Base-by-base conservation (phyloP, 2,797 vertebrate species). In the Typhlichthys eigenmanni region DNA sequence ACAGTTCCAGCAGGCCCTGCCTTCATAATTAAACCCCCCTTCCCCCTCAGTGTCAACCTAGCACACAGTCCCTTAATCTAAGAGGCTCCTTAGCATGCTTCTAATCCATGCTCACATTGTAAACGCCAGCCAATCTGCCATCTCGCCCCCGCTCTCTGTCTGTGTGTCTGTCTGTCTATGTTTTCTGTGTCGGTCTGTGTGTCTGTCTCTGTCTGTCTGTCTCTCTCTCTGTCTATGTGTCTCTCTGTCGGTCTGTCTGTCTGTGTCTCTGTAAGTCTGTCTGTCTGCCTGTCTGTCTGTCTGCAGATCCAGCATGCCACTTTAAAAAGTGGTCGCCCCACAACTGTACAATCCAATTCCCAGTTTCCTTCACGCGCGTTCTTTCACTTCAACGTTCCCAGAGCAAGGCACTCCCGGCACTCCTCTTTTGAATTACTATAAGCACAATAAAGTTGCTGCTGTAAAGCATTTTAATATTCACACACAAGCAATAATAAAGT, bases 11-110 rank as follows among this genome's bases (percentile, higher is more conserved):
- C 32, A 65, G 76, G 80, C 51, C 64, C 68, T 57, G 19, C 78
- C 70, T 64, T 89, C 87, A 87, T 84, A 80, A 88, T 87, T 74
- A 83, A 87, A 76, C 76, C 83, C 72, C 66, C 61, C 65, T 57
- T 55, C 56, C 59, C 59, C 67, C 59, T 13, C 68, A 81, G 72
- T 83, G 58, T 72, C 56, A 61, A 79, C 72, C 72, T 66, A 13
- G 34, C 67, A 17, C 48, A 48, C 24, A 46, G 2, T 57, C 55
- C 16, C 54, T 61, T 55, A 68, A 68, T 51, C 59, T 57, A 52
- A 53, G 66, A 14, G 66, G 45, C 58, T 56, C 24, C 49, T 45
- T 4, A 43, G 50, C 68, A 60, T 1, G 66, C 55, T 67, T 70
- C 59, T 65, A 75, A 83, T 78, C 68, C 66, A 53, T 58, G 56